phyloP scores from a whole-genome alignment of 2,797 vertebrate species.

The Ispidina lecontei region DNA sequence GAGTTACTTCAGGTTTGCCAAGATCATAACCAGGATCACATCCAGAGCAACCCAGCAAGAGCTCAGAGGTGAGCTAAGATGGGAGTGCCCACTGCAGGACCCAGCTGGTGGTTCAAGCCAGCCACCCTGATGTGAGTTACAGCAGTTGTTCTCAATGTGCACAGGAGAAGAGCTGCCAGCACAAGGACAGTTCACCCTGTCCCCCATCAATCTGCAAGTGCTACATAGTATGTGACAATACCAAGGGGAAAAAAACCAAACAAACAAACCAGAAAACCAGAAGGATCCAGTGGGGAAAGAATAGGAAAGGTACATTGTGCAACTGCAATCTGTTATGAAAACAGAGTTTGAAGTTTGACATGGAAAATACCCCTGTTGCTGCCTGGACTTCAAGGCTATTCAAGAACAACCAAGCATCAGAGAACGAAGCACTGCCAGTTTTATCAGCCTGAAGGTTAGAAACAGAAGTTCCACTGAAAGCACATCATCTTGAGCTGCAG shows the following conservation, averaged over 20 bases:
- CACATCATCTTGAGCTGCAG: fast-evolving
- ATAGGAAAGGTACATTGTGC: not conserved
- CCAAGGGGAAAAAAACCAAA: not conserved
- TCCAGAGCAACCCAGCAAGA: not conserved
- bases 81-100: not conserved
- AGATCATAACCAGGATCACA: not conserved
- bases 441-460: not conserved
- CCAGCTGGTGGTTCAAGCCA: not conserved
- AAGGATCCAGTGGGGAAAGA: not conserved
- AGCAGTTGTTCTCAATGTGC: not conserved
- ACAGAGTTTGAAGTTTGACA: not conserved
- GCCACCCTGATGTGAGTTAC: not conserved
- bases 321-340: not conserved
- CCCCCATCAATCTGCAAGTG: not conserved
- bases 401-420: not conserved
- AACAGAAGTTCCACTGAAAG: not conserved
- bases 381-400: not conserved
- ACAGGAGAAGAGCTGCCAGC: not conserved
- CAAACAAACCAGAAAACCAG: not conserved
- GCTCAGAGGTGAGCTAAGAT: not conserved
- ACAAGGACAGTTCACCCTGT: not conserved
- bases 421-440: not conserved
- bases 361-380: not conserved
- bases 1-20: not conserved
- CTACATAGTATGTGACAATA: not conserved